Conservation (phyloP, 2,888 invertebrate species). For the Leptarthrus brevirostris region DNA sequence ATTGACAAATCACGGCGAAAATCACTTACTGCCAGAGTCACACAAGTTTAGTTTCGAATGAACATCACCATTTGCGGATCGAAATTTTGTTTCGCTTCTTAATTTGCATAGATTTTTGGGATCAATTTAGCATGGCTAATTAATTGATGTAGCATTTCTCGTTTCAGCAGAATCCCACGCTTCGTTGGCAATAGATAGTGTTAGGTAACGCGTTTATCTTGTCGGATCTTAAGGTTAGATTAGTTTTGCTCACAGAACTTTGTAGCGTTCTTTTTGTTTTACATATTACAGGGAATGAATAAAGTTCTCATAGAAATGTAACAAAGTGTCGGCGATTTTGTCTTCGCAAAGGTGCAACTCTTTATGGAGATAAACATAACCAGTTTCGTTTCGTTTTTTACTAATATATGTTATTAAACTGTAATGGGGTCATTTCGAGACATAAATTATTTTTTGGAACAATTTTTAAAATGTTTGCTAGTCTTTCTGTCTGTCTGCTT, state of each 20-base stretch:
- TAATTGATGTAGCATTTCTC: constrained; percentile 37
- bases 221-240: neutral
- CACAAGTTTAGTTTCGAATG: neutral
- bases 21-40: constrained; percentile 30
- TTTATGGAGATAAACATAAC: too few species aligned
- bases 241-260: constrained; percentile 23
- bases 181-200: constrained; percentile 8
- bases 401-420: too few species aligned
- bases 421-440: too few species aligned
- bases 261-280: neutral
- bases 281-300: too few species aligned
- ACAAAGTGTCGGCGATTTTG: too few species aligned
- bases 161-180: constrained; percentile 22
- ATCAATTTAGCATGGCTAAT: constrained; percentile 41
- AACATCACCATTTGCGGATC: neutral
- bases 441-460: too few species aligned
- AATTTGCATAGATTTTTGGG: constrained; percentile 41
- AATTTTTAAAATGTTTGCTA: too few species aligned
- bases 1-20: constrained; percentile 32
- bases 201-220: constrained; percentile 31
- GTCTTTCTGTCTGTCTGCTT: too few species aligned
- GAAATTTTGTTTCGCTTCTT: constrained; percentile 9
- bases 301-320: too few species aligned
- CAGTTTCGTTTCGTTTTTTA: too few species aligned
- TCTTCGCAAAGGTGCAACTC: too few species aligned